Evolutionary conservation across 2,888 invertebrate genomes (phyloP), one percentile per base, ranked within the genome.

Genomic region (Camptogramma bilineatum): DNA sequence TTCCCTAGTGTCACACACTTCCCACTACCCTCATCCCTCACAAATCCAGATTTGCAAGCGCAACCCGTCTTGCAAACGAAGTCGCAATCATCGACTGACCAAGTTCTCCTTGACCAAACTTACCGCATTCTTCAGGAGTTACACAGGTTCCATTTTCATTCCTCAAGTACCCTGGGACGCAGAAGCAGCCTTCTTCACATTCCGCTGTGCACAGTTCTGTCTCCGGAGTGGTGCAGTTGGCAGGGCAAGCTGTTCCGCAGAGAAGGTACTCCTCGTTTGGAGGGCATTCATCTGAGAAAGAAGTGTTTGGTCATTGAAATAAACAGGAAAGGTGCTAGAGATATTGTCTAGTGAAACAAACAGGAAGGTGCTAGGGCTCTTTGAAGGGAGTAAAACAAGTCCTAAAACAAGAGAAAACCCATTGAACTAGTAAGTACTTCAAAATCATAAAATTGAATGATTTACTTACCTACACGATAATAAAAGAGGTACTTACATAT

Each of bases 111-210:
- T 19, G 4, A 8, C 7, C 7, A 28, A 16, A 60, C 78, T 76
- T 64, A 87, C 86, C 82, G 68, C 92, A 93, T 53, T 83, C 74
- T 10, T 88, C 86, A 64, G 81, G 79, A 1, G 71, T 81, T 2
- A 92, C 87, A 61, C 93, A 93, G 0, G 86, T 87, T 0, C 84
- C 87, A n/a, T 88, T 91, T 0, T 87, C 86, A 10, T 86, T 76
- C 55, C 91, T 83, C 70, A 93, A 76, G 69, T 77, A 89, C 0
- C 90, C 92, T 0, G 83, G 61, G 62, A 84, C 84, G 68, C 93
- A 93, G 84, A 91, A 93, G 77, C 93, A 93, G 0, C 92, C 93
- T 34, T 91, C 88, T 0, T 83, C 76, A 54, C 93, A 93, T 42
- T 86, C 84, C 0, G 84, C 85, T 0, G 76, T 64, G 58, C 92